Conservation (phyloP, 2,113 vertebrate genomes). For the Tetrax tetrax region DNA sequence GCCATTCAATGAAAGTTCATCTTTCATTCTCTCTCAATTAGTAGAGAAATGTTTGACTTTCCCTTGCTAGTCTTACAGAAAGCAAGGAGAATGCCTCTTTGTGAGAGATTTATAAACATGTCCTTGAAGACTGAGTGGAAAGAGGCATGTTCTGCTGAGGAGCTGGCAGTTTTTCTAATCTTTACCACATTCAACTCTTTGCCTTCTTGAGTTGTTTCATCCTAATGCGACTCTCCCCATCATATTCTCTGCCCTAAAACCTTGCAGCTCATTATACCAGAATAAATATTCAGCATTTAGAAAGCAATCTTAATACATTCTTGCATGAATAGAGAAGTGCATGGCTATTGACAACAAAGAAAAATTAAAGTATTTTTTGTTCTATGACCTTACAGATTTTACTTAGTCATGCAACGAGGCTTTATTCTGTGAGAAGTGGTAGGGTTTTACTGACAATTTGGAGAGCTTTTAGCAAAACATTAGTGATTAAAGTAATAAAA, state of each 20-base stretch:
- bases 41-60: not conserved
- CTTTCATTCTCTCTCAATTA: not conserved
- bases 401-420: not conserved
- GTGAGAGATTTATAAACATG: not conserved
- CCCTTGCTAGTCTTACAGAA: not conserved
- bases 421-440: not conserved
- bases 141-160: not conserved
- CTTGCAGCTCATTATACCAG: not conserved
- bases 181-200: not conserved
- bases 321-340: not conserved
- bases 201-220: not conserved
- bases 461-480: conserved; percentile 1
- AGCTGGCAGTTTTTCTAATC: not conserved
- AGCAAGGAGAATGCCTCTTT: not conserved
- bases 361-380: not conserved
- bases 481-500: not conserved
- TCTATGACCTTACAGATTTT: not conserved
- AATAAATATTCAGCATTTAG: not conserved
- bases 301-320: not conserved
- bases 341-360: not conserved
- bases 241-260: not conserved
- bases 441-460: not conserved
- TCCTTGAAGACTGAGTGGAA: conserved; percentile 34
- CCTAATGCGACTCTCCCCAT: not conserved
- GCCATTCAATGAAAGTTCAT: not conserved